Evolutionary conservation across 2,113 vertebrate species (phyloP), one percentile per base, ranked within the genome.

Genomic region (Eurypyga helias): DNA sequence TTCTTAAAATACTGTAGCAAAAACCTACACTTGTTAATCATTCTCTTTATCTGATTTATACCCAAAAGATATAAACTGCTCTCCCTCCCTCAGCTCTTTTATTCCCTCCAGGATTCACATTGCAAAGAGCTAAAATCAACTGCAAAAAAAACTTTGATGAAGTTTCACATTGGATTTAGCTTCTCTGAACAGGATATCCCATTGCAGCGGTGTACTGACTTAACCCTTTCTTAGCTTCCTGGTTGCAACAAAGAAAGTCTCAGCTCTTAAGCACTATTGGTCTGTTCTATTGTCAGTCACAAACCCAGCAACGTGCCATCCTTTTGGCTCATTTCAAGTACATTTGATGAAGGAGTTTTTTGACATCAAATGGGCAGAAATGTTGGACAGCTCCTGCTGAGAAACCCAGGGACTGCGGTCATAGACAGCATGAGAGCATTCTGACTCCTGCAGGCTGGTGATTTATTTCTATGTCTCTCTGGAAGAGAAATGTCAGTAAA

Each of bases 401-500:
- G 69, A 94, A 89, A 89, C 9, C 9, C 34, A 31, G 38, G 67
- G 29, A 57, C 23, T 60, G 14, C 0, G 0, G 43, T 67, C 65
- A 29, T 43, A 87, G 18, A 89, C 91, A 89, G 29, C 49, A 67
- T 3, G 7, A 91, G 34, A 75, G 26, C 58, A 36, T 87, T 92
- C 72, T 85, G 80, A 85, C 45, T 95, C 54, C 58, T 95, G 76
- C 49, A 75, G 66, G 57, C 14, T 67, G 46, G 60, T 89, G 83
- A 90, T 93, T 91, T 95, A 87, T 82, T 84, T 90, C 75, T 69
- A 34, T 87, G 57, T 70, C 69, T 72, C 80, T 79, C 71, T 80
- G 75, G 62, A 93, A 91, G 24, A 92, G 51, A 80, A 91, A 83
- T 87, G 93, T 96, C 96, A 96, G 97, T 97, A 97, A 89, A 96